These are phyloP conservation scores for Cyprinodon diabolis DNA, from an alignment of 2,797 vertebrate species.

Conservation along the genomic window DNA sequence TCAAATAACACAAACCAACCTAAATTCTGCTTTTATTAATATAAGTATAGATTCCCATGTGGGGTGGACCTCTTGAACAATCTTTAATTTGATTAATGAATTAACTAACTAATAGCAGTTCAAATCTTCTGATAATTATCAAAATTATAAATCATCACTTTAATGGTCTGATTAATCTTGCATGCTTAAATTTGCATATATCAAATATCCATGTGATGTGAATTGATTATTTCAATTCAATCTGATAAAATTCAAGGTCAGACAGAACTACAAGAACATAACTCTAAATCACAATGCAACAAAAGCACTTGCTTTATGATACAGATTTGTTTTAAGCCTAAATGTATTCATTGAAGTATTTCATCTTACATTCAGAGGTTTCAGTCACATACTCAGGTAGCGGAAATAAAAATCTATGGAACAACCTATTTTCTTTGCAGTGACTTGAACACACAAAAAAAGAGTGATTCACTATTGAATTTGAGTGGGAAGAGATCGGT, in stretches of 20 bases:
- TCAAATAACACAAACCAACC: neutral
- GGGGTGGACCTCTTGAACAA: neutral
- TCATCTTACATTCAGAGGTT: slow-evolving; percentile 1
- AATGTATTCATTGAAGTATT: no score
- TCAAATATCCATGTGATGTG: neutral
- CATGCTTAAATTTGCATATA: neutral
- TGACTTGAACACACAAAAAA: slow-evolving; percentile 11
- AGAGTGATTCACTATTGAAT: slow-evolving; percentile 30
- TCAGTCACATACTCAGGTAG: slow-evolving; percentile 27
- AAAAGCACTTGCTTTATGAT: neutral
- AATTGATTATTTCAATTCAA: neutral
- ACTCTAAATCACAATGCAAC: no score
- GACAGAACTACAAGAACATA: neutral
- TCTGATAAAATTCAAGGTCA: neutral
- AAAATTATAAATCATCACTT: neutral
- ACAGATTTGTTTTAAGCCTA: slow-evolving; percentile 19
- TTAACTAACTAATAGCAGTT: neutral
- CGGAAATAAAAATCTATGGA: slow-evolving; percentile 28
- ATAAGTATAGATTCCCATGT: neutral
- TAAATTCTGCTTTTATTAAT: no score
- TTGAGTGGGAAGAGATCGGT: slow-evolving; percentile 23
- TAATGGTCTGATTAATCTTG: no score
- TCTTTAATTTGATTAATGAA: neutral
- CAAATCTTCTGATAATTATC: neutral
- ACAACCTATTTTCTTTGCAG: slow-evolving; percentile 27